Base-by-base conservation (phyloP, 2,888 invertebrate species). In the Diachrysia chrysitis region DNA sequence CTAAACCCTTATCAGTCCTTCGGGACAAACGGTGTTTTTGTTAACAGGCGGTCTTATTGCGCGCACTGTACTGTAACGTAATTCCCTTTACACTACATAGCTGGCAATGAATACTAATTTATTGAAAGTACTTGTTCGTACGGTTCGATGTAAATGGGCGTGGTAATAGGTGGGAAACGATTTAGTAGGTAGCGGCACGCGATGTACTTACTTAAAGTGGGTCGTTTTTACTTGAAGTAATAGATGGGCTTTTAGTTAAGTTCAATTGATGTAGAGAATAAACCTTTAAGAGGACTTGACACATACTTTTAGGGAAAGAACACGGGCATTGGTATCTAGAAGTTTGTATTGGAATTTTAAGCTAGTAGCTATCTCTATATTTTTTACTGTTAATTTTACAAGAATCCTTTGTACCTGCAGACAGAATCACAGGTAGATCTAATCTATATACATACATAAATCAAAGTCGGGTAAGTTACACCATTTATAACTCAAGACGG, bases 41-140 rank as follows among this genome's bases (percentile, higher is more conserved):
- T 23, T 69, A 71, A 71, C 66, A 51, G 67, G 23, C 66, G 29
- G 23, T 48, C 55, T 65, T 78, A 74, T 74, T 63, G 61, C 78
- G 61, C 56, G 61, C 51, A 65, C 67, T 63, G 37, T 62, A 69
- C 55, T 54, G 65, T 66, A 65, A 63, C 69, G 56, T 57, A 59
- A 69, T 69, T 73, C 54, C 56, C 59, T 54, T 73, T 53, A 55
- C 63, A 17, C 32, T 19, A 37, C 51, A 63, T 48, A 57, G 48
- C 58, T 63, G 53, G 65, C 65, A 66, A 71, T 76, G 76, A 66
- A 59, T 53, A 63, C 59, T 63, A 58, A 77, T 58, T 72, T 46
- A 72, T 55, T 63, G 51, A 55, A 19, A 54, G 14, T 37, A 54
- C 21, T 53, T 14, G 65, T 53, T 1, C 58, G 60, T 51, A 63